Percentiles rank a stretch among this genome's conserved stretches.
Conservation (phyloP, 2,797 vertebrate genomes). For the Danio aesculapii region DNA sequence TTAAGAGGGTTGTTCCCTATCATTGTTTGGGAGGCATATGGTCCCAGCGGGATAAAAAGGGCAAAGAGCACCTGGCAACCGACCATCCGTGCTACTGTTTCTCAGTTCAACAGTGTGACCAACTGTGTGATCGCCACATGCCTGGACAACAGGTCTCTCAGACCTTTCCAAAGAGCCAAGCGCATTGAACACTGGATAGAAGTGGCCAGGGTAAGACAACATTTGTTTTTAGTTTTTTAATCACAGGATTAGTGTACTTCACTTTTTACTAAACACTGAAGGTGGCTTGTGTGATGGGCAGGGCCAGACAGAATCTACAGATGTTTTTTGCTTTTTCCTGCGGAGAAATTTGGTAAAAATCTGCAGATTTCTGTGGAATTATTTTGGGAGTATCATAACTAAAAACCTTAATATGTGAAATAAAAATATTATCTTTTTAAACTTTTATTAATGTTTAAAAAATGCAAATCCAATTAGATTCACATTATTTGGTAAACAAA, state of each 20-base stretch:
- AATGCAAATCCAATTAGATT: too few relatives aligned
- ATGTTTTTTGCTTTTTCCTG: too few relatives aligned
- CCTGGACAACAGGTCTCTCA: slow-evolving; percentile 80
- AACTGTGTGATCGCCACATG: slow-evolving; percentile 89
- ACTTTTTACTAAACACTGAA: not conserved
- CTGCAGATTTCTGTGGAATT: too few relatives aligned
- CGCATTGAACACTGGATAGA: slow-evolving; percentile 89
- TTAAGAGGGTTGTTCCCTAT: slow-evolving; percentile 90
- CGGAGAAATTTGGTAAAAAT: too few relatives aligned
- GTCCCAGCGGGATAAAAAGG: slow-evolving; percentile 90
- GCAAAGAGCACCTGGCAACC: slow-evolving; percentile 89
- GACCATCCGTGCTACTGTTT: slow-evolving; percentile 85
- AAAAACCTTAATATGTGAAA: too few relatives aligned
- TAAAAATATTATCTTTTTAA: too few relatives aligned
- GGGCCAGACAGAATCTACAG: too few relatives aligned
- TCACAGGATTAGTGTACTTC: too few relatives aligned
- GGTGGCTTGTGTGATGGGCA: too few relatives aligned
- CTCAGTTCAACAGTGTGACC: slow-evolving; percentile 88
- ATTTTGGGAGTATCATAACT: too few relatives aligned
- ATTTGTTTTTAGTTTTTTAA: not conserved
- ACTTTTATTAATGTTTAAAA: too few relatives aligned
- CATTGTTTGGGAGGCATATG: slow-evolving; percentile 90
- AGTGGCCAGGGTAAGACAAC: slow-evolving; percentile 82
- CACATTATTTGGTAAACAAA: too few relatives aligned
- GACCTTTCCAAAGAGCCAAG: slow-evolving; percentile 82